Evolutionary conservation across 2,888 invertebrate species (phyloP).

Genomic region (Melanchra persicariae): DNA sequence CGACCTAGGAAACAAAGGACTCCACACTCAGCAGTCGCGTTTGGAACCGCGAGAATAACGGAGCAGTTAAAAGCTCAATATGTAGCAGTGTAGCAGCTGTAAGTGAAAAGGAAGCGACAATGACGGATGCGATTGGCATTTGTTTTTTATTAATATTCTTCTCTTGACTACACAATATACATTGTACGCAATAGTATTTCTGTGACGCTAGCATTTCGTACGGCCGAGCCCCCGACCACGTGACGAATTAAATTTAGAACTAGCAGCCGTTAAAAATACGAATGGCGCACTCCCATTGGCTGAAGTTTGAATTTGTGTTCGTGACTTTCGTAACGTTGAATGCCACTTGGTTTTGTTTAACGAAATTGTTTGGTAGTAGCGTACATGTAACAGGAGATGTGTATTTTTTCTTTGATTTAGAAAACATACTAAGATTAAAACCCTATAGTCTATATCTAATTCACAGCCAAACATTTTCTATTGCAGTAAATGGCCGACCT

Average conservation of each 20-base stretch:
- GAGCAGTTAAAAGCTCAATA: no score
- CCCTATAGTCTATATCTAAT: no score
- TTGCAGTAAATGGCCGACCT: no score
- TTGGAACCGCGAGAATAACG: no score
- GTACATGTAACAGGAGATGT: neutral
- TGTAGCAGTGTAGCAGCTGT: no score
- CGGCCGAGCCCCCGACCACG: slow-evolving; percentile 79
- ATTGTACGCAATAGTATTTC: neutral
- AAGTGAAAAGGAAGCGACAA: neutral
- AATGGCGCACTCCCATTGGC: slow-evolving; percentile 67
- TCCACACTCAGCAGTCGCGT: no score
- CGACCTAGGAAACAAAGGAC: no score
- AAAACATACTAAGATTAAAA: no score
- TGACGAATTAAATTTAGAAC: slow-evolving; percentile 71
- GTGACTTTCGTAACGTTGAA: slow-evolving; percentile 41
- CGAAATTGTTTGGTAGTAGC: neutral
- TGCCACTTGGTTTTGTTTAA: slow-evolving; percentile 36
- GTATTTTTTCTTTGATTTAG: no score
- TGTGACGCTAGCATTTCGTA: slow-evolving; percentile 36
- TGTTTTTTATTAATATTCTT: neutral
- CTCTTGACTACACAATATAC: neutral
- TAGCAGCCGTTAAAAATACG: slow-evolving; percentile 61
- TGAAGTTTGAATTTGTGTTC: slow-evolving; percentile 62
- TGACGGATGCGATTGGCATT: neutral
- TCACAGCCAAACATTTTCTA: no score